Evolutionary conservation across 1,140 invertebrate genomes (phyloP), one percentile per base, ranked within the genome.

Genomic region (Oscheius sp.): DNA sequence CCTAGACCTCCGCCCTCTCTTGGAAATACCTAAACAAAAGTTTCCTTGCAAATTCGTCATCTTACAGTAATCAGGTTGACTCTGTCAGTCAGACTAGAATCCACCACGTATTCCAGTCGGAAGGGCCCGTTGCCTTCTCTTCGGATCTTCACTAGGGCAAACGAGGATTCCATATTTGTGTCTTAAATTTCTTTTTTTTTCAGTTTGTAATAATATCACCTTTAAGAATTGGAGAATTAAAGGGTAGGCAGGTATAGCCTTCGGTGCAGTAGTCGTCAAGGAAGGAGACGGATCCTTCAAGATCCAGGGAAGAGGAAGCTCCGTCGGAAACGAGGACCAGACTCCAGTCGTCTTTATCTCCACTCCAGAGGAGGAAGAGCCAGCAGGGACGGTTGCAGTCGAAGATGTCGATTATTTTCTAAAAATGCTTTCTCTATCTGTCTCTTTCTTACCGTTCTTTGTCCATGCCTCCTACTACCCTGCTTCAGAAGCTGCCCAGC

Each of bases 281-380:
- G 23, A 68, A 68, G 3, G 55, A 36, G 23, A 68, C 45, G 13
- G 67, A 29, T 3, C 49, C 67, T 42, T 68, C 67, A 26, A 49
- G 36, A 13, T 38, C 23, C n/a, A 68, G 45, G 36, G 38, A 28
- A 23, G 2, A 29, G 61, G 1, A 62, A 3, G 13, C n/a, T 31
- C 59, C 32, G 15, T 62, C 59, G 26, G 3, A 10, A 31, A 45
- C 58, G 28, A 80, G n/a, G 1, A 63, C 59, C 20, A 79, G 35
- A 18, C 7, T 66, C 79, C 79, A 80, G 45, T 80, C 78, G 68
- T 80, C 75, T 20, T 73, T 80, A 32, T 80, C 80, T 23, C 79
- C 80, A 10, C 55, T 71, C 74, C 73, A 76, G 4, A 73, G 78
- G 0, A 78, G 23, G 52, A 73, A 77, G 23, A 58, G 62, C 23